Percentiles rank a stretch among this genome's conserved stretches.
These are phyloP conservation scores for Sebastiscus tertius DNA, from an alignment of 2,797 vertebrate species.

Conservation along the genomic window DNA sequence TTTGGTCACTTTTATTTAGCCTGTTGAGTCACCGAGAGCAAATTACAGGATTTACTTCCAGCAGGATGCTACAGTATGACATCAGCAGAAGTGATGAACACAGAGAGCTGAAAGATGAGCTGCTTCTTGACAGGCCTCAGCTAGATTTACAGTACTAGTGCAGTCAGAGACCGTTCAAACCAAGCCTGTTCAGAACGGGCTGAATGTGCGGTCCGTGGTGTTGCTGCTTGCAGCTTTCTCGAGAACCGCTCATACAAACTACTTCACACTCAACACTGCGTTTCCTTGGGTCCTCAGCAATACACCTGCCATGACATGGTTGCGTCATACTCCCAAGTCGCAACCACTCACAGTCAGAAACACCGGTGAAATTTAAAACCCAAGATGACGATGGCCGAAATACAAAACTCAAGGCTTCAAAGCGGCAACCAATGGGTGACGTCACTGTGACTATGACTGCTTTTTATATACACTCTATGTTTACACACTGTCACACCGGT, in stretches of 20 bases:
- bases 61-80: neutral
- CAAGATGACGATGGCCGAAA: neutral
- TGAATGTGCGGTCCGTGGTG: neutral
- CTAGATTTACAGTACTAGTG: neutral
- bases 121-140: neutral
- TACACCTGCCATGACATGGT: neutral
- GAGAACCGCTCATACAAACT: neutral
- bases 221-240: neutral
- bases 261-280: neutral
- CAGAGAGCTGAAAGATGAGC: neutral
- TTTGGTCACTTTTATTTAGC: slow-evolving; percentile 18
- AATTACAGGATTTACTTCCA: neutral
- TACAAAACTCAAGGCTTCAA: neutral
- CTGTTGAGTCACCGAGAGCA: neutral
- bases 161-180: too few relatives aligned
- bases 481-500: neutral
- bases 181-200: neutral
- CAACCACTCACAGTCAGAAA: neutral
- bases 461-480: neutral
- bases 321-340: neutral
- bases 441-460: neutral
- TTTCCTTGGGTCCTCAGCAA: neutral
- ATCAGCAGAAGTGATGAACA: neutral
- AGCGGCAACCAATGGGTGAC: neutral
- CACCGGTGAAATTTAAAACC: too few relatives aligned